A percentile compares a stretch with the other conserved stretches of the same genome.
Conservation (phyloP, 2,113 vertebrate species). For the Peromyscus leucopus region DNA sequence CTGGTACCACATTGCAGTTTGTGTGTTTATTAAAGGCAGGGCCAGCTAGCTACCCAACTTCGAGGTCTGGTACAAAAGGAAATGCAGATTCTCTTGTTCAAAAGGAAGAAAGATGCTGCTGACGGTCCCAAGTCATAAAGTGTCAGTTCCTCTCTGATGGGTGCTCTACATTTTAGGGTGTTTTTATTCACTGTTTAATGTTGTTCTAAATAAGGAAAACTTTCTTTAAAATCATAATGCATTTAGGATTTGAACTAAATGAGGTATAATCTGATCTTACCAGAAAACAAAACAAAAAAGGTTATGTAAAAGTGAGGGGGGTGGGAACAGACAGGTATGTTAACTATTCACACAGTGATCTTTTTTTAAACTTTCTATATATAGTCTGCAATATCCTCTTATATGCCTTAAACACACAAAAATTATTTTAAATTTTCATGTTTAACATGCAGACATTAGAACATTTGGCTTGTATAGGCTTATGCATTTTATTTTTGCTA, state of each 20-base stretch:
- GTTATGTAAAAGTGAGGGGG: no score
- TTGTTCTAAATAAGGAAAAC: not conserved
- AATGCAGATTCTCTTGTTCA: not conserved
- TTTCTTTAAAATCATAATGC: not conserved
- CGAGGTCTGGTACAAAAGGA: not conserved
- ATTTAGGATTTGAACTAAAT: not conserved
- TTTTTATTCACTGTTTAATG: constrained; percentile 38
- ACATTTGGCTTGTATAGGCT: not conserved
- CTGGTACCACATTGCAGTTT: not conserved
- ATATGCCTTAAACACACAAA: not conserved
- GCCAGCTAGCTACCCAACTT: not conserved
- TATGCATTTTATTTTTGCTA: not conserved
- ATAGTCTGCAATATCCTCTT: not conserved
- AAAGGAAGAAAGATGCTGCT: not conserved
- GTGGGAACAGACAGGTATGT: not conserved
- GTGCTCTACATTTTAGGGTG: not conserved
- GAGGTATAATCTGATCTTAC: not conserved
- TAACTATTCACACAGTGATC: not conserved
- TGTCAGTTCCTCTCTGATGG: rapidly evolving
- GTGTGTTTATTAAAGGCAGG: not conserved
- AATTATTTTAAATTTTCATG: not conserved
- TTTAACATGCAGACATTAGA: constrained; percentile 17
- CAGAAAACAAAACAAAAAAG: not conserved
- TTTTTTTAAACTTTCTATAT: not conserved
- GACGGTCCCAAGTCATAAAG: not conserved